These are phyloP conservation scores for Campoplex nolae DNA, from an alignment of 2,888 invertebrate species.

Conservation along the genomic window DNA sequence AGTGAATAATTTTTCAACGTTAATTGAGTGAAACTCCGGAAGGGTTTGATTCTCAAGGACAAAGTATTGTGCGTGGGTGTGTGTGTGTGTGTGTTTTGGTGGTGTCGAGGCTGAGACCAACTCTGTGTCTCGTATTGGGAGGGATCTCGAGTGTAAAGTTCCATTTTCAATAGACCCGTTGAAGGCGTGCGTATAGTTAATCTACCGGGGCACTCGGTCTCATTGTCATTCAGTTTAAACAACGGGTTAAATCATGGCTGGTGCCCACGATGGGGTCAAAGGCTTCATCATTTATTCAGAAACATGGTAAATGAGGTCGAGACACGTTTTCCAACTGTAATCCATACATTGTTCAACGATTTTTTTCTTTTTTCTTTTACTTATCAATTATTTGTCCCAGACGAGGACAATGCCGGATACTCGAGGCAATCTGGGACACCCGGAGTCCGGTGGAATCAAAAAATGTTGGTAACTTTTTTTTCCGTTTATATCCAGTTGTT, in stretches of 20 bases:
- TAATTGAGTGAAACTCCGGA: constrained; percentile 78
- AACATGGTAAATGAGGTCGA: constrained; percentile 33
- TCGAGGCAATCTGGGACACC: neutral
- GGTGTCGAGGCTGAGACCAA: constrained; percentile 52
- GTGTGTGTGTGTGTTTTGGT: constrained; percentile 44
- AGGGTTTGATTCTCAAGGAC: constrained; percentile 70
- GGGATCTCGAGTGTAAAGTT: constrained; percentile 66
- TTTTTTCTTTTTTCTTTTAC: neutral
- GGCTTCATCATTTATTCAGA: constrained; percentile 64
- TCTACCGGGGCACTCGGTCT: constrained; percentile 62
- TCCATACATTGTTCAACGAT: neutral
- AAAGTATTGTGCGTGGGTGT: constrained; percentile 72
- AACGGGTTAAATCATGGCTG: constrained; percentile 71
- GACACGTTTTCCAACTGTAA: neutral
- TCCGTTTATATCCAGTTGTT: neutral
- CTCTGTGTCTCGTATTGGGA: constrained; percentile 72
- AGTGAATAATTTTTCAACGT: constrained; percentile 72
- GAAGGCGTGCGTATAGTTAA: constrained; percentile 72
- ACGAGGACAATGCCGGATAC: neutral
- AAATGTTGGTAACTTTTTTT: neutral
- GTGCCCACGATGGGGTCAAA: constrained; percentile 46
- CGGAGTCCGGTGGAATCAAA: too few relatives aligned
- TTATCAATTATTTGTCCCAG: neutral
- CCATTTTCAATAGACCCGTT: constrained; percentile 74
- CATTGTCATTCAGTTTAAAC: constrained; percentile 83